Conservation (phyloP, 2,888 invertebrate species). For the Micoletzkya japonica region DNA sequence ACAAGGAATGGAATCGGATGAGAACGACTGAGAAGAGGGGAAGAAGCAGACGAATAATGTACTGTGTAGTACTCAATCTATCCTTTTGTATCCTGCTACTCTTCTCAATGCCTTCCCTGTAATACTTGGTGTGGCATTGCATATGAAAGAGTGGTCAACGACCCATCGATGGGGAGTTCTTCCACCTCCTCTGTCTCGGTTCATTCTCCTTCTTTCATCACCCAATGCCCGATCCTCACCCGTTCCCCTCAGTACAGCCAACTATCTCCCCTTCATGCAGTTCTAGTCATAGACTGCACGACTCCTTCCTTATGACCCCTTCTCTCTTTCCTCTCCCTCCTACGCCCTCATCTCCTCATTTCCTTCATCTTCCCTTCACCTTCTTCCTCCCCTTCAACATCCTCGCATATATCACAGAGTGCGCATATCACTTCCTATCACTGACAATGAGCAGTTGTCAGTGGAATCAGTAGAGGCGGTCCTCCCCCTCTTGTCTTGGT, state of each 20-base stretch:
- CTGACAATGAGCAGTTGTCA: too few relatives aligned
- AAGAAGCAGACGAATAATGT: not conserved
- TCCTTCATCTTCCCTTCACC: constrained; percentile 21
- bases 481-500: too few relatives aligned
- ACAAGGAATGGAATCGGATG: not conserved
- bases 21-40: not conserved
- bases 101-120: too few relatives aligned
- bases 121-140: too few relatives aligned
- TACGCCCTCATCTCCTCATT: constrained; percentile 16
- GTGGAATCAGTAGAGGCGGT: too few relatives aligned
- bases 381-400: constrained; percentile 1
- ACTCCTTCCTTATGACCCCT: not conserved
- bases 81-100: not conserved
- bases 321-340: not conserved
- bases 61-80: not conserved
- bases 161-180: too few relatives aligned
- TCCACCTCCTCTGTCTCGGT: too few relatives aligned
- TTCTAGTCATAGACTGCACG: constrained; percentile 14
- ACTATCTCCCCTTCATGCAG: constrained; percentile 25
- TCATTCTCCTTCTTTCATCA: not conserved
- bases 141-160: too few relatives aligned
- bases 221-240: not conserved
- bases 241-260: not conserved
- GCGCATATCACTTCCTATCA: too few relatives aligned
- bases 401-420: too few relatives aligned